Evolutionary conservation across 2,888 invertebrate species (phyloP).

Genomic region (Parthenolecanium corni): DNA sequence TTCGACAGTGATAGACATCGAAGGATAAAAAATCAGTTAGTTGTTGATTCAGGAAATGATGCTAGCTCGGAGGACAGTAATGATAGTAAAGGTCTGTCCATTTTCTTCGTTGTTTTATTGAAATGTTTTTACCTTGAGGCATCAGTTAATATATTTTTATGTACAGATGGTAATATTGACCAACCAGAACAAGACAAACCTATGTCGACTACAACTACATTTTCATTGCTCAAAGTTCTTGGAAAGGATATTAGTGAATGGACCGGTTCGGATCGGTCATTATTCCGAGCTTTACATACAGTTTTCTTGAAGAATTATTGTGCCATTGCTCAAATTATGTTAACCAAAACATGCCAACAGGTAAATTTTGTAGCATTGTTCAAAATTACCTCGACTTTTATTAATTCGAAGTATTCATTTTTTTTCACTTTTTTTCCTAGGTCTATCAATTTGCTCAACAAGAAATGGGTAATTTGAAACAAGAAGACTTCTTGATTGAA

Average conservation of each 20-base stretch:
- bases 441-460: slow-evolving; percentile 74
- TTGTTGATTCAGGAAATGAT: slow-evolving; percentile 80
- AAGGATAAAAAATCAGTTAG: slow-evolving; percentile 46
- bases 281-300: slow-evolving; percentile 80
- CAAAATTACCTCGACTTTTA: not conserved
- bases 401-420: no score
- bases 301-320: slow-evolving; percentile 90
- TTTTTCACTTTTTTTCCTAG: slow-evolving; percentile 39
- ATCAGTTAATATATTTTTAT: not conserved
- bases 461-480: slow-evolving; percentile 63
- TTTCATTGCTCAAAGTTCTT: slow-evolving; percentile 44
- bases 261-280: slow-evolving; percentile 89
- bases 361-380: slow-evolving; percentile 40
- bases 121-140: not conserved
- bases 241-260: slow-evolving; percentile 49
- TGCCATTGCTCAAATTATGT: slow-evolving; percentile 81
- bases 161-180: slow-evolving; percentile 15
- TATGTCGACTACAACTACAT: slow-evolving; percentile 43
- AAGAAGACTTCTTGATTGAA: slow-evolving; percentile 59
- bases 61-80: slow-evolving; percentile 90
- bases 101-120: not conserved
- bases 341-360: slow-evolving; percentile 90
- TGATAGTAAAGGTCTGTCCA: slow-evolving; percentile 52
- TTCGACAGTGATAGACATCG: not conserved
- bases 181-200: slow-evolving; percentile 36